Conservation (phyloP, 2,888 invertebrate genomes). For the Sminthurinus aureus region DNA sequence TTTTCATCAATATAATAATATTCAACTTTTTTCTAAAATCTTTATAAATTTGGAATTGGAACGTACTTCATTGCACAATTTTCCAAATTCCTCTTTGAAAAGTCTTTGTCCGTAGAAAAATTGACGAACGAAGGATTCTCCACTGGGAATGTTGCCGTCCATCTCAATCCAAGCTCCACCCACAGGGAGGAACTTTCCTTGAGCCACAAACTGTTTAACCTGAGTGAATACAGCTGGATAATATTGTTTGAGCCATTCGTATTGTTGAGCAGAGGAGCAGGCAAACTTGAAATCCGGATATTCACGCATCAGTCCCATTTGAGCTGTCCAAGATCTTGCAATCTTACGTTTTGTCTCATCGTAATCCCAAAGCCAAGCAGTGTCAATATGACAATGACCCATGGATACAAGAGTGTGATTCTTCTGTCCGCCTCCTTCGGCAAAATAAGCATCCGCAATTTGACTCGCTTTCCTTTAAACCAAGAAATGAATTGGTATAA, state of each 20-base stretch:
- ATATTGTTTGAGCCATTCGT: slow-evolving; percentile 65
- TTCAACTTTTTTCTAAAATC: neutral
- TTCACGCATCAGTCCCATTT: slow-evolving; percentile 64
- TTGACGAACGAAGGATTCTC: slow-evolving; percentile 66
- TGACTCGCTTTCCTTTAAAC: slow-evolving; percentile 61
- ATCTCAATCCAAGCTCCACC: slow-evolving; percentile 68
- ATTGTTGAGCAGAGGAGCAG: slow-evolving; percentile 64
- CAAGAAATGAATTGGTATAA: too few species aligned
- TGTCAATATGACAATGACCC: slow-evolving; percentile 66
- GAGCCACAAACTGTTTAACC: slow-evolving; percentile 61
- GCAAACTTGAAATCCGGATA: slow-evolving; percentile 60
- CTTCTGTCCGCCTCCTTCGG: slow-evolving; percentile 63
- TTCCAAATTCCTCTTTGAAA: slow-evolving; percentile 65
- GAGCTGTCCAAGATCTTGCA: slow-evolving; percentile 64
- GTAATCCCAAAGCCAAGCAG: slow-evolving; percentile 68
- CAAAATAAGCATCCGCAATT: slow-evolving; percentile 63
- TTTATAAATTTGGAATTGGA: neutral
- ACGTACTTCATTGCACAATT: slow-evolving; percentile 61
- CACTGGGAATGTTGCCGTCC: slow-evolving; percentile 64
- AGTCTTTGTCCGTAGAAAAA: slow-evolving; percentile 66
- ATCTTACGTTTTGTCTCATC: slow-evolving; percentile 67
- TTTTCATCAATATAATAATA: neutral
- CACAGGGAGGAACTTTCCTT: slow-evolving; percentile 65
- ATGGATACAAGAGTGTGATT: slow-evolving; percentile 65
- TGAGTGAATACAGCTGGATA: slow-evolving; percentile 64